Conservation (phyloP, 35 echinoderm and acorn worm genomes). For the Hemicentrotus pulcherrimus region DNA sequence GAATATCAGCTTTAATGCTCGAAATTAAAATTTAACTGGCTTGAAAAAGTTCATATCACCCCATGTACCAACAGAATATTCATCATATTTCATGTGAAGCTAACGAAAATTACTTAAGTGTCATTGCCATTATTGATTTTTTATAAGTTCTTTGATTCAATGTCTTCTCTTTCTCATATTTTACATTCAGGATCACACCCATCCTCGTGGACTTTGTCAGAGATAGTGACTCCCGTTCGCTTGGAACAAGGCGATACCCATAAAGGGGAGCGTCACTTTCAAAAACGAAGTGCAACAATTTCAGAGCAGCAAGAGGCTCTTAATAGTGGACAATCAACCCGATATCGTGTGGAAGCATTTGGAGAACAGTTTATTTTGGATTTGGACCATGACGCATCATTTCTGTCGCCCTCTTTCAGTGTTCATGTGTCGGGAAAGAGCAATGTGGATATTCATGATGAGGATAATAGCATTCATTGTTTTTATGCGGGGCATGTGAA, state of each 20-base stretch:
- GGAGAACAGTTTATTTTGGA: constrained; percentile 59
- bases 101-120: background rate
- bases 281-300: constrained; percentile 61
- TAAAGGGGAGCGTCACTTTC: constrained; percentile 64
- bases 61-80: background rate
- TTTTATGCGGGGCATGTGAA: constrained; percentile 63
- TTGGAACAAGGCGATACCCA: constrained; percentile 31
- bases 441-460: constrained; percentile 50
- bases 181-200: constrained; percentile 14
- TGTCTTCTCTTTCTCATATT: constrained; percentile 15
- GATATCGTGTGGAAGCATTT: constrained; percentile 62
- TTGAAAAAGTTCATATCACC: background rate
- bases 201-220: constrained; percentile 42
- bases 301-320: constrained; percentile 28
- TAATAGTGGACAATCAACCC: background rate
- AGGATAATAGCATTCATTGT: constrained; percentile 57
- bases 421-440: constrained; percentile 51
- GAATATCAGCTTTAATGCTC: too few relatives aligned
- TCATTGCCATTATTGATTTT: background rate
- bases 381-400: constrained; percentile 48
- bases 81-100: background rate
- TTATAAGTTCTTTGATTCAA: background rate
- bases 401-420: constrained; percentile 55
- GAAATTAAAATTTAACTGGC: too few relatives aligned
- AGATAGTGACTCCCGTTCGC: constrained; percentile 50